Percentiles rank a stretch among this genome's conserved stretches.
phyloP scores from a whole-genome alignment of 64 coral and sea anemone species.

The Catalaphyllia jardinei region DNA sequence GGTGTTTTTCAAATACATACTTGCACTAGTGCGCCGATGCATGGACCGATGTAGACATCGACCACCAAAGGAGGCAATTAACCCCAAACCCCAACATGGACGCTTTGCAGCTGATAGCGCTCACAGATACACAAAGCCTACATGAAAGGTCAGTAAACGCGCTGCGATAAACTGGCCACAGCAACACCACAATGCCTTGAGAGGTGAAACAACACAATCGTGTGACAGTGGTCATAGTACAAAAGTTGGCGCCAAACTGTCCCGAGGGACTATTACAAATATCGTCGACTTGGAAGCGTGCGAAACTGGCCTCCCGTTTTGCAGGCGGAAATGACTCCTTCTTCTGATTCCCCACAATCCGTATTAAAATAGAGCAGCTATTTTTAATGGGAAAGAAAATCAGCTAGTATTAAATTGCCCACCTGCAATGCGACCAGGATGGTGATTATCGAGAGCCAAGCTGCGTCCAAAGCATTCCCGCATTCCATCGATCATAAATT shows the following conservation, averaged over 20 bases:
- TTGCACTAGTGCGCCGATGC: too few species aligned
- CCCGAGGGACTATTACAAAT: background rate
- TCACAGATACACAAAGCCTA: background rate
- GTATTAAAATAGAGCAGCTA: background rate
- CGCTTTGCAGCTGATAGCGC: background rate
- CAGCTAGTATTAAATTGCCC: slow-evolving; percentile 1
- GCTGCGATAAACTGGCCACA: background rate
- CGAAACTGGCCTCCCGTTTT: background rate
- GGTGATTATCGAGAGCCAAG: slow-evolving; percentile 28
- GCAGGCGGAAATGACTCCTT: background rate
- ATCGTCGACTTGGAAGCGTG: background rate
- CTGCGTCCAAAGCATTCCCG: slow-evolving; percentile 6
- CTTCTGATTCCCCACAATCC: background rate
- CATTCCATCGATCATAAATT: slow-evolving; percentile 27
- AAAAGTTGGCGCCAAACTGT: background rate
- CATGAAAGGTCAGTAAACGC: background rate
- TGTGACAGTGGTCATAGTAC: background rate
- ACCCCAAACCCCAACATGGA: background rate
- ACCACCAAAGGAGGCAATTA: background rate
- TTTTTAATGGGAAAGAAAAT: background rate
- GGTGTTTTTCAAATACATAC: too few species aligned
- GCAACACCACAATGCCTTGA: background rate
- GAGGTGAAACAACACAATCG: background rate
- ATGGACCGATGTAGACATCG: background rate
- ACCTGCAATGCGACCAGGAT: slow-evolving; percentile 29